These are phyloP conservation scores for Itoplectis maculator DNA, from an alignment of 2,888 invertebrate species.

Conservation along the genomic window DNA sequence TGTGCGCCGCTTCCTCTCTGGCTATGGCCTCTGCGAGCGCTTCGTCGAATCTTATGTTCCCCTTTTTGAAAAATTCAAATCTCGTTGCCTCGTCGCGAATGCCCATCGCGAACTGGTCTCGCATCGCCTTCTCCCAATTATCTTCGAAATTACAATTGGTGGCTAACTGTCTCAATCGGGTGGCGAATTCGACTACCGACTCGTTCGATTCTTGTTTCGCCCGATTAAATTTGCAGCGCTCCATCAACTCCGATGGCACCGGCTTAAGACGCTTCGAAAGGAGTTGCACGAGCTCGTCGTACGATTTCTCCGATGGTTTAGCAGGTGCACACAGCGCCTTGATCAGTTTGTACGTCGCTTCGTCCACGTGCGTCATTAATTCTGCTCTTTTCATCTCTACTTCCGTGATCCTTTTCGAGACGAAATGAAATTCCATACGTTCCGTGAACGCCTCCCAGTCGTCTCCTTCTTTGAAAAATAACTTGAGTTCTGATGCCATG, in stretches of 20 bases:
- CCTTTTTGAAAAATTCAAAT: slow-evolving; percentile 47
- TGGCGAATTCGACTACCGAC: slow-evolving; percentile 45
- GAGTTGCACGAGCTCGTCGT: slow-evolving; percentile 38
- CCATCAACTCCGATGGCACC: slow-evolving; percentile 32
- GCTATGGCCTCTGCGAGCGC: slow-evolving; percentile 31
- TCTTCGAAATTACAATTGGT: slow-evolving; percentile 47
- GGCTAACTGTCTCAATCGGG: slow-evolving; percentile 28
- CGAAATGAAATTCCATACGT: slow-evolving; percentile 55
- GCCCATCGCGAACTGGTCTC: slow-evolving; percentile 47
- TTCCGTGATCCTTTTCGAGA: slow-evolving; percentile 50
- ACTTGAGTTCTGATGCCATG: slow-evolving; percentile 10
- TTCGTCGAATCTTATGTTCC: slow-evolving; percentile 38
- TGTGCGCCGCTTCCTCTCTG: slow-evolving; percentile 2
- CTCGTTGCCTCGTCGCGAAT: slow-evolving; percentile 49
- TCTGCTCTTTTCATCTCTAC: slow-evolving; percentile 51
- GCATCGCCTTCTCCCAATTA: slow-evolving; percentile 24
- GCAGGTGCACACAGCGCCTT: slow-evolving; percentile 52
- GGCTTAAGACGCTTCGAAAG: slow-evolving; percentile 22
- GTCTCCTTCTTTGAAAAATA: slow-evolving; percentile 30
- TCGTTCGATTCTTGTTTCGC: slow-evolving; percentile 49
- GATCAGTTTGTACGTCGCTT: slow-evolving; percentile 56
- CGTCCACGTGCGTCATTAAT: slow-evolving; percentile 58
- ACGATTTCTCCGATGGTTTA: slow-evolving; percentile 50
- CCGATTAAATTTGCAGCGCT: slow-evolving; percentile 50
- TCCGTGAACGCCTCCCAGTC: slow-evolving; percentile 59